Conservation (phyloP, 2,888 invertebrate genomes). For the Keiferia lycopersicella region DNA sequence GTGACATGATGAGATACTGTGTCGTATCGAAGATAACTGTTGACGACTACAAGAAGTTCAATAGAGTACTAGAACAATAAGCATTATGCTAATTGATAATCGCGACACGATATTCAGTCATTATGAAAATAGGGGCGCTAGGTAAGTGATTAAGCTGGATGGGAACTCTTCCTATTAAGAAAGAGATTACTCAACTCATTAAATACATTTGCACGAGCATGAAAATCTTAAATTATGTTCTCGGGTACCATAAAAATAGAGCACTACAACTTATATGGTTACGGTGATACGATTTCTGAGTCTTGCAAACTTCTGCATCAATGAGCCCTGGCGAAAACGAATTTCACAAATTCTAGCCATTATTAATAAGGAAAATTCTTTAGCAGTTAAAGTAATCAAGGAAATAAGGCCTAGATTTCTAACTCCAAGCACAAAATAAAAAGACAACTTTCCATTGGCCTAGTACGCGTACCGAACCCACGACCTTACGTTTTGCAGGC, state of each 20-base stretch:
- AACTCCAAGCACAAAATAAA: background rate
- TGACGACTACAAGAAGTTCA: background rate
- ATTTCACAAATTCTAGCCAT: too few species aligned
- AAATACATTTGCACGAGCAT: background rate
- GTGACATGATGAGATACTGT: slow-evolving; percentile 17
- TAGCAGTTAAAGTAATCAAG: too few species aligned
- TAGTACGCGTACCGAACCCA: slow-evolving; percentile 19
- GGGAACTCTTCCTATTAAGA: slow-evolving; percentile 5
- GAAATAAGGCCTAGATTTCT: background rate
- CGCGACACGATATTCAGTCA: slow-evolving; percentile 15
- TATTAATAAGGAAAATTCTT: too few species aligned
- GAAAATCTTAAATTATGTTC: background rate
- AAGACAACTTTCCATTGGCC: slow-evolving; percentile 33
- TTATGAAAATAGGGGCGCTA: slow-evolving; percentile 2
- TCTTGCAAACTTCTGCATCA: too few species aligned
- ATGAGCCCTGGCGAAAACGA: too few species aligned
- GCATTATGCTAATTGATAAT: slow-evolving; percentile 14
- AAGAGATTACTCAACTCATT: background rate
- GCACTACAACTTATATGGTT: background rate
- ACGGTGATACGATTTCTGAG: too few species aligned
- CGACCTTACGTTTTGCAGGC: slow-evolving; percentile 15
- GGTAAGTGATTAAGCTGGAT: background rate
- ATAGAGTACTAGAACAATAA: slow-evolving; percentile 15
- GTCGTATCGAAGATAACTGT: slow-evolving; percentile 16
- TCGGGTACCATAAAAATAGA: background rate